phyloP scores from a whole-genome alignment of 2,888 invertebrate species.

The Euproctis similis region DNA sequence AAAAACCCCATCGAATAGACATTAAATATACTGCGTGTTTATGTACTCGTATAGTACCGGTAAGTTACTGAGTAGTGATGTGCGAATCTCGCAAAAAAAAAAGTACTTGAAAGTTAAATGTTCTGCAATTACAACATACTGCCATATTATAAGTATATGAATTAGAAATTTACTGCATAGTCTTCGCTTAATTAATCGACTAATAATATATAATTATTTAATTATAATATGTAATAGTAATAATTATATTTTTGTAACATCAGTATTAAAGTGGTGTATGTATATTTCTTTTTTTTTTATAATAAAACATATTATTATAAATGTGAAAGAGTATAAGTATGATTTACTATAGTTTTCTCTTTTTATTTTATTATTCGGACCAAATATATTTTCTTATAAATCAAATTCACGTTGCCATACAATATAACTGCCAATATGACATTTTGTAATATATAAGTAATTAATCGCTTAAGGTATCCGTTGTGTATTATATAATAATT shows the following conservation, averaged over 20 bases:
- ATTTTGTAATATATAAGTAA: slow-evolving; percentile 44
- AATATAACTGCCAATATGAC: slow-evolving; percentile 70
- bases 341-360: slow-evolving; percentile 50
- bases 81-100: slow-evolving; percentile 65
- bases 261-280: slow-evolving; percentile 74
- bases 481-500: slow-evolving; percentile 26
- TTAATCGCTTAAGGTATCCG: too few species aligned
- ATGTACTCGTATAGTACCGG: slow-evolving; percentile 53
- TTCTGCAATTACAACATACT: slow-evolving; percentile 61
- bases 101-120: slow-evolving; percentile 42
- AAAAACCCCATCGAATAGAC: slow-evolving; percentile 71
- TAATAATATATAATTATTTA: too few species aligned
- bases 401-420: slow-evolving; percentile 74
- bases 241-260: slow-evolving; percentile 56
- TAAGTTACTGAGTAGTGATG: slow-evolving; percentile 41
- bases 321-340: slow-evolving; percentile 54
- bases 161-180: too few species aligned
- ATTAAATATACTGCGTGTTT: slow-evolving; percentile 44
- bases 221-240: too few species aligned
- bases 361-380: too few species aligned
- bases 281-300: slow-evolving; percentile 42
- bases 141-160: slow-evolving; percentile 74
- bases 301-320: slow-evolving; percentile 42
- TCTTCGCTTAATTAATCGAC: slow-evolving; percentile 64
- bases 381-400: slow-evolving; percentile 63